Evolutionary conservation across 2,797 vertebrate genomes (phyloP).

Genomic region (Eulemur coronatus): DNA sequence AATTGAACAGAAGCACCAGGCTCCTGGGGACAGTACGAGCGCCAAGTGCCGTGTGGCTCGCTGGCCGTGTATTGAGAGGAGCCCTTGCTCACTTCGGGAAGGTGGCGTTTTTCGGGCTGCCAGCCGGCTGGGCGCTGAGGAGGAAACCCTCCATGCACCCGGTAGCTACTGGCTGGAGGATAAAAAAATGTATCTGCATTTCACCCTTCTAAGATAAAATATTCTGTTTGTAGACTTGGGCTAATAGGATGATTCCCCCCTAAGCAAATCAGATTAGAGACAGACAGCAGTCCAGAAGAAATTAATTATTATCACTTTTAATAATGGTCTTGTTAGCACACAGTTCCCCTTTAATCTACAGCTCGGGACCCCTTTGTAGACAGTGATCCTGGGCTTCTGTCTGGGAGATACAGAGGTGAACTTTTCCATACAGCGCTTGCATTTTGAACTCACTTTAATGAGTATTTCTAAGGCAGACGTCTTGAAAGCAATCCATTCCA

Average conservation of each 20-base stretch:
- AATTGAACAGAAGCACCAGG: background rate
- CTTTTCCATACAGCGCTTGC: background rate
- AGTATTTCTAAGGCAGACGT: background rate
- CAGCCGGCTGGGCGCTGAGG: background rate
- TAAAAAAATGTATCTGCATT: background rate
- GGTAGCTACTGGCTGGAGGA: background rate
- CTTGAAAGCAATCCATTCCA: background rate
- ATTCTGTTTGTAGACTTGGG: background rate
- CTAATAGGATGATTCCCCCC: background rate
- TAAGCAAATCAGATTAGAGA: background rate
- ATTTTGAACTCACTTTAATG: background rate
- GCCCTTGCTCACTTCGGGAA: background rate
- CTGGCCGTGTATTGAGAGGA: background rate
- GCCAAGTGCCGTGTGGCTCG: accelerated
- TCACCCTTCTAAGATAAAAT: background rate
- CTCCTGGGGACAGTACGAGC: accelerated
- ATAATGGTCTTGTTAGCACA: background rate
- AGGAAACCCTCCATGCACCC: background rate
- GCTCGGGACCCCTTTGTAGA: background rate
- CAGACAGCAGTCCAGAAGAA: background rate
- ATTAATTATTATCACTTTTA: background rate
- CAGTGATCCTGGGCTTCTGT: background rate
- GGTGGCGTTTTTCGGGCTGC: background rate
- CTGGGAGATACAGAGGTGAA: background rate
- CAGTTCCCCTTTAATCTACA: background rate